Percentiles rank a stretch among this genome's conserved stretches.
These are phyloP conservation scores for Bambusicola thoracicus DNA, from an alignment of 2,113 vertebrate species.

Conservation along the genomic window DNA sequence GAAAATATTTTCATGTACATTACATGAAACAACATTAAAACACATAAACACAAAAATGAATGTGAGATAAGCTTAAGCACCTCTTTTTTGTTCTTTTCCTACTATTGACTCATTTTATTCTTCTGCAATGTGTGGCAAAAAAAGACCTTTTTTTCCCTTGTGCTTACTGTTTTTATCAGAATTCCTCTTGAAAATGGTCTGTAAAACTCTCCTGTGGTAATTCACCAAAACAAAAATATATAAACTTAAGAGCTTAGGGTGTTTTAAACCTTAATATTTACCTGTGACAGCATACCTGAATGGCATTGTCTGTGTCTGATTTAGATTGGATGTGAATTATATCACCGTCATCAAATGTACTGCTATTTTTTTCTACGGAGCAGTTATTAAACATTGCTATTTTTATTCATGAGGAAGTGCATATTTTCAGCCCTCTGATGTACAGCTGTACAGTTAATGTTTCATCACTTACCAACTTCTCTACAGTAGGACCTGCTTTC, in stretches of 20 bases:
- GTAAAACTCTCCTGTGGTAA: not conserved
- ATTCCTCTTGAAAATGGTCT: not conserved
- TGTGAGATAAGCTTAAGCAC: not conserved
- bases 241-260: not conserved
- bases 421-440: not conserved
- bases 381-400: not conserved
- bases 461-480: not conserved
- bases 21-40: not conserved
- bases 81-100: not conserved
- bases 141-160: not conserved
- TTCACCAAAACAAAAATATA: not conserved
- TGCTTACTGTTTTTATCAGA: not conserved
- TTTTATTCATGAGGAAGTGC: not conserved
- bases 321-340: not conserved
- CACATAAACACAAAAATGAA: not conserved
- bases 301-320: not conserved
- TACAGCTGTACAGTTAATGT: not conserved
- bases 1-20: not conserved
- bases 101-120: not conserved
- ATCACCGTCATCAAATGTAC: not conserved
- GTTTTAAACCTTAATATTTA: not conserved
- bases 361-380: not conserved
- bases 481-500: not conserved
- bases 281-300: not conserved
- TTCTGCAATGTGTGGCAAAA: not conserved